Evolutionary conservation across 2,113 vertebrate species (phyloP), one percentile per base, ranked within the genome.

Genomic region (Platycercus adscitus): DNA sequence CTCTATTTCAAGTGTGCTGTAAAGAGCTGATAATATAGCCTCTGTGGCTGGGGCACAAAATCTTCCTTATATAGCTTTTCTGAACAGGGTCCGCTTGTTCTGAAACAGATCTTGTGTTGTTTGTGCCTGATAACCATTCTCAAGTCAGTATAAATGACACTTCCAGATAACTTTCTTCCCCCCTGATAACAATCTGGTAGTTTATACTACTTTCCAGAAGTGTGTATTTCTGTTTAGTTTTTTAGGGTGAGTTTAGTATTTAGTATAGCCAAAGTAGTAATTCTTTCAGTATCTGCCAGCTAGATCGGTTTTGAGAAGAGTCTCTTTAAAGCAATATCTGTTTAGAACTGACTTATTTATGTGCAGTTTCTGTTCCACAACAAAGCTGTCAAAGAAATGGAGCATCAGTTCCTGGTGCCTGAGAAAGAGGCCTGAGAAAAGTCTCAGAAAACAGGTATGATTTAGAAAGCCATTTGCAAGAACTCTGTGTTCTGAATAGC

Each of bases 101-200:
- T 96, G 93, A 61, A 93, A 97, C 93, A 95, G 95, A 96, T 93
- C 93, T 93, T 43, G 61, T 0, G 2, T 96, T 96, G 88, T 97
- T 96, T 88, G 80, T 94, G 93, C 63, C 95, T 5, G n/a, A 93
- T 96, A 96, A 93, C 88, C 68, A 86, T 94, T 90, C 82, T 95
- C 83, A 81, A 81, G 72, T 71, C 93, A 88, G 80, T 92, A 94
- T 96, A 92, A 96, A 93, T 97, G 93, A 93, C 93, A 90, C 95
- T 94, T 96, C 82, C 90, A 94, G 95, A 94, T 94, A 97, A 95
- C 92, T 97, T 96, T 96, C 94, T 97, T 97, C 95, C 93, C 96
- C 86, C 41, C 77, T 87, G 95, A 96, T 97, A 96, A 88, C 86
- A 92, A 94, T 96, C 96, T 97, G 88, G 64, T 95, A 93, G 92